Percentiles rank a stretch among this genome's conserved stretches.
These are phyloP conservation scores for Fratercula arctica DNA, from an alignment of 2,797 vertebrate genomes.

Conservation along the genomic window DNA sequence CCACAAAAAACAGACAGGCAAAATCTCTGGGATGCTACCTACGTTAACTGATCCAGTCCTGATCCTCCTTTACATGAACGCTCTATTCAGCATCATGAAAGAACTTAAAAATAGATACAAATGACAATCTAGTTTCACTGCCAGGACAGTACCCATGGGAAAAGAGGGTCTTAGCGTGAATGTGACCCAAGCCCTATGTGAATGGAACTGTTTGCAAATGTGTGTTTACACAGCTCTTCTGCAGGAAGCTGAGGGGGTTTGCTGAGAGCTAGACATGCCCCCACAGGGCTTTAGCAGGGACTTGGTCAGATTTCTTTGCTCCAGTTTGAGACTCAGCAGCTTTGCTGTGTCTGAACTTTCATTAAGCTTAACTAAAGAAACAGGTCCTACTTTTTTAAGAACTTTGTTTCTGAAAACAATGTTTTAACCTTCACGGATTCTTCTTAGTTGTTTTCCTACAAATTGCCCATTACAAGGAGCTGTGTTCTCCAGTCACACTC, in stretches of 20 bases:
- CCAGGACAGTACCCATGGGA: not conserved
- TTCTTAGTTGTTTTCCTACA: not conserved
- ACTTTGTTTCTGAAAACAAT: not conserved
- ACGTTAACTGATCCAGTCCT: not conserved
- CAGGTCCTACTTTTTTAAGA: not conserved
- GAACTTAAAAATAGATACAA: not conserved
- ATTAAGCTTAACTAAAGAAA: not conserved
- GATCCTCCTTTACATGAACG: not conserved
- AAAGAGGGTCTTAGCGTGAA: not conserved
- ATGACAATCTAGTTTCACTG: not conserved
- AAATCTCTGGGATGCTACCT: not conserved
- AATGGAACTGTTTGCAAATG: not conserved
- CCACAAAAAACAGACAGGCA: not conserved
- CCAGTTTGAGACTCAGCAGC: not conserved
- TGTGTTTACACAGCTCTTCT: accelerated
- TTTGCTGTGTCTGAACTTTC: not conserved
- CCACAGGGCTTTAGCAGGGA: not conserved
- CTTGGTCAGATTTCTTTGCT: not conserved
- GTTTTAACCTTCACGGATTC: not conserved
- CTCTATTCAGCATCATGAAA: not conserved
- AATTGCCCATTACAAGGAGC: not conserved
- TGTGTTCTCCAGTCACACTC: not conserved
- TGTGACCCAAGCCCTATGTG: not conserved
- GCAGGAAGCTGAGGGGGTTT: not conserved
- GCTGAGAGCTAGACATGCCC: not conserved